Base-by-base conservation (phyloP, 2,888 invertebrate genomes). In the Eupithecia vulgata region DNA sequence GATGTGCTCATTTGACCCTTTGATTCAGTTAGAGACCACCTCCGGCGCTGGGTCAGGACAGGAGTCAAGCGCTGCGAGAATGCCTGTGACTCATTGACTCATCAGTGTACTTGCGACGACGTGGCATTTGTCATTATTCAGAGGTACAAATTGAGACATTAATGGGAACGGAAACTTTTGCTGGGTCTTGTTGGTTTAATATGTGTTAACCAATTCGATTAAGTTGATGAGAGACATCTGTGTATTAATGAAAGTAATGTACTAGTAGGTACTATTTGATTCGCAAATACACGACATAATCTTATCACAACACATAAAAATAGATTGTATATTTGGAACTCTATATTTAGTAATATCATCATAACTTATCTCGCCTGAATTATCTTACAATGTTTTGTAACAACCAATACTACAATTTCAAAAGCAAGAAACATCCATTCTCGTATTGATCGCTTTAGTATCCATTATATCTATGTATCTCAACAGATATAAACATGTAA, bases 21-120 rank as follows among this genome's bases (percentile, higher is more conserved):
- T 61, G 61, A 61, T 61, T 61, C 61, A 34, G 34, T 61, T 34
- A 61, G 34, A 17, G 61, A 15, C 30, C 34, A 52, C 48, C 48
- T 48, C 48, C n/a, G n/a, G 48, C 61, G 48, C 25, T 5, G 57
- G 34, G 34, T 34, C 61, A 61, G 40, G 66, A 40, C 61, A 61
- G 40, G 66, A 40, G 61, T 61, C 61, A 61, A 57, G 21, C 52
- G 57, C 57, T 25, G 57, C 25, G 25, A 34, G 17, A 61, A 17
- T 61, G 17, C 34, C 7, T 61, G 34, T 61, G 61, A 34, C 61
- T 61, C 61, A 61, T 61, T 17, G 15, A 61, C 61, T 34, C 25
- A 57, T 57, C 57, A 25, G 25, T 57, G 25, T 25, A 12, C 25
- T 25, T 57, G 57, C 25, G 5, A 21, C 13, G 21, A 21, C 13